These are phyloP conservation scores for Subanguina moxae DNA, from an alignment of 1,140 invertebrate genomes.

Conservation along the genomic window DNA sequence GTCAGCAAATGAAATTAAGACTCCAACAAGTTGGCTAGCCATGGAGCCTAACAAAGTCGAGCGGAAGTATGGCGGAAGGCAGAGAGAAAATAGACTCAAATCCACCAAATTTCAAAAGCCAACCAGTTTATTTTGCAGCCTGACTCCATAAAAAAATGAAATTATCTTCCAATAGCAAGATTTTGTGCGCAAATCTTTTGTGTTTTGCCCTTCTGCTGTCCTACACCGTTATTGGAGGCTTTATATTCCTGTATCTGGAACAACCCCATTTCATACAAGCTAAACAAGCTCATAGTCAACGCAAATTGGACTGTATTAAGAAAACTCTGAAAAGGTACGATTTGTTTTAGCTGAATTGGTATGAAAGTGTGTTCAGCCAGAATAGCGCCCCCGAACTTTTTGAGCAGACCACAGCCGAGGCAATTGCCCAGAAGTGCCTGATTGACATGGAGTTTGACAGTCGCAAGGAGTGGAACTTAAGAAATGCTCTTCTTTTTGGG, in stretches of 20 bases:
- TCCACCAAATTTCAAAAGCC: too few relatives aligned
- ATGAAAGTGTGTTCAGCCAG: too few relatives aligned
- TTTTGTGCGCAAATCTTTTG: slow-evolving; percentile 5
- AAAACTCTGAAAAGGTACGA: slow-evolving; percentile 1
- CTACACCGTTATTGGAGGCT: slow-evolving; percentile 5
- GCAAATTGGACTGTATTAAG: neutral
- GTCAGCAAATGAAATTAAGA: too few relatives aligned
- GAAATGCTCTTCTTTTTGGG: slow-evolving; percentile 4
- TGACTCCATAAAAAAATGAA: neutral
- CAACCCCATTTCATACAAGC: slow-evolving; percentile 1
- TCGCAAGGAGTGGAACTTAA: slow-evolving; percentile 7
- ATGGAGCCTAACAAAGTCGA: too few relatives aligned
- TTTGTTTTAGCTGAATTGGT: neutral
- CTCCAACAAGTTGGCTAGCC: too few relatives aligned
- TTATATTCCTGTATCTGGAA: slow-evolving; percentile 5
- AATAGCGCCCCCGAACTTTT: too few relatives aligned
- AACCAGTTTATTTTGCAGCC: too few relatives aligned
- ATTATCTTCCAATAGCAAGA: neutral
- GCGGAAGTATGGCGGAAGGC: too few relatives aligned
- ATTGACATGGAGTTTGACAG: neutral
- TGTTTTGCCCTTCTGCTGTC: slow-evolving; percentile 1
- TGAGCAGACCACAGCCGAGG: neutral
- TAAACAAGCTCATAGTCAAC: neutral
- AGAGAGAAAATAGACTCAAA: too few relatives aligned
- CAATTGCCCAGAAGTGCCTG: slow-evolving; percentile 1